Conservation (phyloP, 2,888 invertebrate genomes). For the Fragum fragum region DNA sequence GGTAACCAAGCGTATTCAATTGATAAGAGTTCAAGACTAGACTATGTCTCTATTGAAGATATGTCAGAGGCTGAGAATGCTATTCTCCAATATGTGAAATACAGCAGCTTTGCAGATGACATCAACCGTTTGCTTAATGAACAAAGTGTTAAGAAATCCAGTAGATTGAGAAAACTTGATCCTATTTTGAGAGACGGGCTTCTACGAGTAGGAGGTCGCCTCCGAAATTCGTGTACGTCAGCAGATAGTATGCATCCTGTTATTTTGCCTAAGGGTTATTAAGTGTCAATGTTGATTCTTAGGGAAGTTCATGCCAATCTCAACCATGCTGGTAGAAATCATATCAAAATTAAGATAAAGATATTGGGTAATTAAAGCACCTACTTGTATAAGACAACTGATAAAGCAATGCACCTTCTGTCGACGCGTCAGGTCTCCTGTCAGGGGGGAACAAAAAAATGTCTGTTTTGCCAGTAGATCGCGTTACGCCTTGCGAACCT, state of each 20-base stretch:
- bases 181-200: constrained; percentile 35
- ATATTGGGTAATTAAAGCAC: constrained; percentile 50
- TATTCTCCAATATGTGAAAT: constrained; percentile 28
- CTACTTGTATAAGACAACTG: constrained; percentile 29
- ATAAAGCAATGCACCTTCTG: constrained; percentile 44
- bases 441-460: constrained; percentile 51
- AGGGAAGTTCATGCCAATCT: constrained; percentile 36
- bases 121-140: neutral
- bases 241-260: constrained; percentile 37
- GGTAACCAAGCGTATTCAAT: neutral
- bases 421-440: constrained; percentile 22
- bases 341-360: constrained; percentile 33
- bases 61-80: too few relatives aligned
- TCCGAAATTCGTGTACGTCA: constrained; percentile 24
- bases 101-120: constrained; percentile 22
- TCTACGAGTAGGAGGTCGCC: constrained; percentile 38
- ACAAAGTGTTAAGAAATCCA: constrained; percentile 12
- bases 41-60: neutral
- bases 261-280: constrained; percentile 45
- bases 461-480: constrained; percentile 49
- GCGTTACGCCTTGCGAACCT: constrained; percentile 40
- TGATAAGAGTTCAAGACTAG: neutral
- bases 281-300: constrained; percentile 47
- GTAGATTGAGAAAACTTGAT: constrained; percentile 33
- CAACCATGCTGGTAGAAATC: constrained; percentile 53